Conservation (phyloP, 2,797 vertebrate species). For the Halcyon chelicuti region DNA sequence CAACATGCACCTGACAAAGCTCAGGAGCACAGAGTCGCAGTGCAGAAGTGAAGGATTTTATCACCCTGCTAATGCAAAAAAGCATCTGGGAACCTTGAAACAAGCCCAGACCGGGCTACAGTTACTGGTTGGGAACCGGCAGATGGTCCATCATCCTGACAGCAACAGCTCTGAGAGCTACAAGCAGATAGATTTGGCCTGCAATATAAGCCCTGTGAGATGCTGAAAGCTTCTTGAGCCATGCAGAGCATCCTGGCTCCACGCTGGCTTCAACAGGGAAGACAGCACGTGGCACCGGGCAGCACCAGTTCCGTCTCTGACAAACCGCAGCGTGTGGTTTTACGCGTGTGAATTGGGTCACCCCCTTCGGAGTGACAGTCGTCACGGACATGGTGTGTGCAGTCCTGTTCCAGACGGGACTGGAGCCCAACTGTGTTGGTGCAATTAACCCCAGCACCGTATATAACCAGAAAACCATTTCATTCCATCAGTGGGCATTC, state of each 20-base stretch:
- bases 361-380: accelerated
- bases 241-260: neutral
- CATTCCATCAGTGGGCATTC: neutral
- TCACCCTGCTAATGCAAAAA: neutral
- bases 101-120: neutral
- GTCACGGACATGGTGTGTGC: accelerated
- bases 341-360: neutral
- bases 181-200: neutral
- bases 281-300: neutral
- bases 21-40: neutral
- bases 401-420: neutral
- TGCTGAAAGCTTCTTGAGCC: neutral
- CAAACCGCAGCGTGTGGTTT: neutral
- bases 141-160: constrained; percentile 18
- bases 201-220: neutral
- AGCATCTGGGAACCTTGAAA: constrained; percentile 30
- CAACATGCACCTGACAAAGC: neutral
- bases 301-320: accelerated
- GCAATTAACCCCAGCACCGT: neutral
- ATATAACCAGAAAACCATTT: neutral
- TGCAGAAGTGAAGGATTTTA: neutral
- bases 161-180: neutral
- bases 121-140: neutral
- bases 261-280: neutral
- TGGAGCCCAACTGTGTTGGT: neutral